phyloP scores from a whole-genome alignment of 2,888 invertebrate genomes.

The Hololepta plana region DNA sequence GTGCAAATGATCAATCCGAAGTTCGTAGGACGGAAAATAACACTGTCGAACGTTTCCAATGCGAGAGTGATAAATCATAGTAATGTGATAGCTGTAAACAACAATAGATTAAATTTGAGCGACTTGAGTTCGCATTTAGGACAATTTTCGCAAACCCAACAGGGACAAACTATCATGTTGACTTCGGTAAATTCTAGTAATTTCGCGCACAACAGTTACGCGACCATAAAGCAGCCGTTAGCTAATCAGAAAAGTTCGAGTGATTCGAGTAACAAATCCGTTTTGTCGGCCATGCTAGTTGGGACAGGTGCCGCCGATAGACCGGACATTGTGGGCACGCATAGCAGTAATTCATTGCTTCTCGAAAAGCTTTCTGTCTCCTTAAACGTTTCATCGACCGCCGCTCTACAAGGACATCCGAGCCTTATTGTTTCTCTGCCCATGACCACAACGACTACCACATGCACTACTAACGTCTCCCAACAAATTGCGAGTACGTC shows the following conservation, averaged over 20 bases:
- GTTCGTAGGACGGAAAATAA: constrained; percentile 35
- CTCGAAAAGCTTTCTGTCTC: constrained; percentile 46
- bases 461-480: constrained; percentile 22
- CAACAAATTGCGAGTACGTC: constrained; percentile 13
- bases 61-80: constrained; percentile 25
- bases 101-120: constrained; percentile 11
- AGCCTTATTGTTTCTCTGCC: constrained; percentile 25
- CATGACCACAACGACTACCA: constrained; percentile 21
- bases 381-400: constrained; percentile 49
- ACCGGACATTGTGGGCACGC: constrained; percentile 33
- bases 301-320: constrained; percentile 41
- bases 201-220: constrained; percentile 18
- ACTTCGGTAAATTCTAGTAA: constrained; percentile 23
- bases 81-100: constrained; percentile 26
- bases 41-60: constrained; percentile 32
- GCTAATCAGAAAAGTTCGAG: constrained; percentile 11
- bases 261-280: constrained; percentile 22
- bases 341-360: constrained; percentile 31
- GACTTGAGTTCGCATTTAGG: constrained; percentile 16
- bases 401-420: constrained; percentile 31
- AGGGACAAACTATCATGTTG: constrained; percentile 24
- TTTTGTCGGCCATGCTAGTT: constrained; percentile 36
- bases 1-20: constrained; percentile 22
- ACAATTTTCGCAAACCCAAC: constrained; percentile 15
- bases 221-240: constrained; percentile 20